phyloP scores from a whole-genome alignment of 2,888 invertebrate genomes.

The Disparrhopalites patrizii region DNA sequence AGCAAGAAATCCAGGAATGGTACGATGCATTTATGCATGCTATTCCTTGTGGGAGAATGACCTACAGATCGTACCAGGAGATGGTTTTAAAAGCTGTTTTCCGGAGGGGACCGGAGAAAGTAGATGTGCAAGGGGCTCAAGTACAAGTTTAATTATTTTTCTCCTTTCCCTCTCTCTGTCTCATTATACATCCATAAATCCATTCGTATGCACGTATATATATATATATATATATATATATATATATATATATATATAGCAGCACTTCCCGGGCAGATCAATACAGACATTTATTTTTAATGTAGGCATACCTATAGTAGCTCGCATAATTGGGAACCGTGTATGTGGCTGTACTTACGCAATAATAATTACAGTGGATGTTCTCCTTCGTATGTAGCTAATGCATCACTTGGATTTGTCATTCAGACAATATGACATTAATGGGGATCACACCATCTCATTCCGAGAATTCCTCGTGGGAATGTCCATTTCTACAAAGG shows the following conservation, averaged over 20 bases:
- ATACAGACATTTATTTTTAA: too few relatives aligned
- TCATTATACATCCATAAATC: background rate
- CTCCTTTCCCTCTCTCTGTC: background rate
- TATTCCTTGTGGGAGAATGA: constrained; percentile 18
- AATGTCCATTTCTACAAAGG: constrained; percentile 24
- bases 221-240: too few relatives aligned
- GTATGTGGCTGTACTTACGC: too few relatives aligned
- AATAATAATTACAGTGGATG: too few relatives aligned
- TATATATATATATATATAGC: too few relatives aligned
- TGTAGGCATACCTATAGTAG: too few relatives aligned
- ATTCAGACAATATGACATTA: constrained; percentile 22
- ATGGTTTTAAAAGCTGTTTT: constrained; percentile 18
- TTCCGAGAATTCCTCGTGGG: constrained; percentile 26
- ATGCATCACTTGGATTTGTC: constrained; percentile 25
- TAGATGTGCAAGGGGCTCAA: constrained; percentile 5
- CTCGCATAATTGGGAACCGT: too few relatives aligned
- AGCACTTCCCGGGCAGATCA: too few relatives aligned
- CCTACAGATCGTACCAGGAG: constrained; percentile 8
- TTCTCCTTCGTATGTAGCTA: background rate
- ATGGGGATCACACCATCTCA: constrained; percentile 14
- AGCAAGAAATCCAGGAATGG: constrained; percentile 23
- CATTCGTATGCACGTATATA: too few relatives aligned
- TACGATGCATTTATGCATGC: constrained; percentile 8
- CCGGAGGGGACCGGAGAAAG: constrained; percentile 11
- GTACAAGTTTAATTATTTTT: background rate